Evolutionary conservation across 2,888 invertebrate genomes (phyloP).

Genomic region (Cryptocephalus moraei): DNA sequence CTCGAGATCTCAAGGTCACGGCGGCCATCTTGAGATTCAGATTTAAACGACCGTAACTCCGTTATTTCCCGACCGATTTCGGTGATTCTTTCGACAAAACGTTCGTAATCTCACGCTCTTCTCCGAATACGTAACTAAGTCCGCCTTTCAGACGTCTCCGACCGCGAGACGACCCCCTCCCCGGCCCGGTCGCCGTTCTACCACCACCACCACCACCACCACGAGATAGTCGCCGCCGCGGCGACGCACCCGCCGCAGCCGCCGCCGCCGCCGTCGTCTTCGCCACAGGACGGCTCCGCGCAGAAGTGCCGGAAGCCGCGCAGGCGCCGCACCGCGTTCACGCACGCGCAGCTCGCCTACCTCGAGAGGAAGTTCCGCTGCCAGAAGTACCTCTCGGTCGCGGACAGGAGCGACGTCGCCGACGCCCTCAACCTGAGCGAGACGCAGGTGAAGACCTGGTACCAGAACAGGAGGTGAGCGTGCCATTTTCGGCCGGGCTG

Average conservation of each 20-base stretch:
- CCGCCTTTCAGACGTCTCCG: not conserved
- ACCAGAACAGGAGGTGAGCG: conserved; percentile 76
- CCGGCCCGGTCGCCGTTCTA: conserved; percentile 2
- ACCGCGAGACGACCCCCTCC: not conserved
- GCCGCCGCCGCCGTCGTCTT: not conserved
- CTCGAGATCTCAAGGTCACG: no score
- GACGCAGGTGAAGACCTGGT: conserved; percentile 95
- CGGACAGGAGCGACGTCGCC: conserved; percentile 87
- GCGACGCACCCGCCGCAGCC: not conserved
- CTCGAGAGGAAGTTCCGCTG: conserved; percentile 86
- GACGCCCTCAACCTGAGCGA: conserved; percentile 82
- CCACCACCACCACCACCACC: conserved; percentile 7
- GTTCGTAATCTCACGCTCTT: no score
- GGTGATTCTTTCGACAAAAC: no score
- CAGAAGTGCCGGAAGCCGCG: conserved; percentile 64
- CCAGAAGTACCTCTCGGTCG: conserved; percentile 89
- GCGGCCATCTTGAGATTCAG: no score
- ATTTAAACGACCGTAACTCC: no score
- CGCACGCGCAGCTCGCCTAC: conserved; percentile 86
- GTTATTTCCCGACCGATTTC: no score
- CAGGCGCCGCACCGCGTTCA: conserved; percentile 81
- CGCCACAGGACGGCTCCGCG: conserved; percentile 14
- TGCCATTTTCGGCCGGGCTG: not conserved
- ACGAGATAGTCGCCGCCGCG: conserved; percentile 3
- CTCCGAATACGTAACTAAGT: no score